Conservation (phyloP, 2,797 vertebrate species). For the Danio kyathit region DNA sequence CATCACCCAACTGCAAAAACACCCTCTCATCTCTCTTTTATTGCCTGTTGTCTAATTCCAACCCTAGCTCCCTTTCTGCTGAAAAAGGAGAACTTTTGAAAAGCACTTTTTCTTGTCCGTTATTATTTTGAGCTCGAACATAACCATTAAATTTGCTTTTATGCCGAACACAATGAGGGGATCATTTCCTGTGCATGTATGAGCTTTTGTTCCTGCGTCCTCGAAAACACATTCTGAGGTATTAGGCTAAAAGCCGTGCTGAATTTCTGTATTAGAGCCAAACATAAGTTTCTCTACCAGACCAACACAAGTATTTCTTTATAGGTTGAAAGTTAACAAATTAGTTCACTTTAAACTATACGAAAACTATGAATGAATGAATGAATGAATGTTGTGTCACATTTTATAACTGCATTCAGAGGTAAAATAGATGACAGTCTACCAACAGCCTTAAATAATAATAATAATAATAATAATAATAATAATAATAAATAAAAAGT, state of each 20-base stretch:
- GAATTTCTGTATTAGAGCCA: conserved; percentile 44
- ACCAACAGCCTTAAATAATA: too few species aligned
- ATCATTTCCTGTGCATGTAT: conserved; percentile 78
- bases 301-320: background rate
- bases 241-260: conserved; percentile 65
- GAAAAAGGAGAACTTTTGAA: background rate
- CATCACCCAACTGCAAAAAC: conserved; percentile 53
- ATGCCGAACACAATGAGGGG: conserved; percentile 77
- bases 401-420: too few species aligned
- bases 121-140: conserved; percentile 69
- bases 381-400: too few species aligned
- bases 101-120: conserved; percentile 55
- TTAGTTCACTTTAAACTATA: conserved; percentile 6
- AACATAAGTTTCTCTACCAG: conserved; percentile 46
- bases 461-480: too few species aligned
- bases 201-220: conserved; percentile 67
- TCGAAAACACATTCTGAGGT: conserved; percentile 65
- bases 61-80: conserved; percentile 45
- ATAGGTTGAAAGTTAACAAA: background rate
- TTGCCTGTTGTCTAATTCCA: conserved; percentile 58
- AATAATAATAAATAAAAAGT: too few species aligned
- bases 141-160: conserved; percentile 69
- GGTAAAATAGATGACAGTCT: too few species aligned
- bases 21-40: conserved; percentile 65
- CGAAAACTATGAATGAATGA: background rate